Percentiles rank a stretch among this genome's conserved stretches.
These are phyloP conservation scores for Neodon shergylaensis DNA, from an alignment of 2,113 vertebrate genomes.

Conservation along the genomic window DNA sequence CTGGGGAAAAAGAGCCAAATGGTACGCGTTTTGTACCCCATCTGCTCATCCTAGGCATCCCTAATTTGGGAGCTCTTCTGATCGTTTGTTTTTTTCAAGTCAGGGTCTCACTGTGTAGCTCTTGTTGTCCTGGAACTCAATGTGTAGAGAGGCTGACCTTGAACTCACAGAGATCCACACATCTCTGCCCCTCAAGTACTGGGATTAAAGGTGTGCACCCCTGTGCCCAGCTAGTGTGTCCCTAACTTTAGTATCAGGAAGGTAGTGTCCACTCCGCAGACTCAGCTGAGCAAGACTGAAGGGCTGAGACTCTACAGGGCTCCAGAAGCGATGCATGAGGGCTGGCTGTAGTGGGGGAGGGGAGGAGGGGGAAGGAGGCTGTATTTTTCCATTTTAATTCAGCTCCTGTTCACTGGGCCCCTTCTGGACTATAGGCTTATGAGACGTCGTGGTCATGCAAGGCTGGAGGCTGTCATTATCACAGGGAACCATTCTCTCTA, in stretches of 20 bases:
- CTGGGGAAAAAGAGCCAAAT: neutral
- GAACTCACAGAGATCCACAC: neutral
- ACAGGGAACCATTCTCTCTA: slow-evolving; percentile 68
- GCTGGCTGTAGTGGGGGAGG: neutral
- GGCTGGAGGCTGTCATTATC: slow-evolving; percentile 76
- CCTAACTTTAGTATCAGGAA: neutral
- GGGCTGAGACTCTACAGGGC: neutral
- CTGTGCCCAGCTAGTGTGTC: neutral
- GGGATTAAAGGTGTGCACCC: neutral
- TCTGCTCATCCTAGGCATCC: neutral
- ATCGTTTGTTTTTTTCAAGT: neutral
- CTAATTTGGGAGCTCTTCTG: neutral
- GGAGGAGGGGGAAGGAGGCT: neutral
- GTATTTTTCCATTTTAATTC: slow-evolving; percentile 73
- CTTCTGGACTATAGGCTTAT: slow-evolving; percentile 75
- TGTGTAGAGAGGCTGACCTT: neutral
- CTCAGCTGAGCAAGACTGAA: neutral
- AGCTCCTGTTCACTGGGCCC: slow-evolving; percentile 65
- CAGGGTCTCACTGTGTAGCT: neutral
- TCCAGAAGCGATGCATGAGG: neutral
- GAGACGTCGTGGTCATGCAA: slow-evolving; percentile 72
- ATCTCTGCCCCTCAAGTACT: neutral
- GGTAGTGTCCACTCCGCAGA: neutral
- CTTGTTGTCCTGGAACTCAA: neutral
- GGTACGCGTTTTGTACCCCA: neutral